Evolutionary conservation across 2,888 invertebrate genomes (phyloP).

Genomic region (Synergus gifuensis): DNA sequence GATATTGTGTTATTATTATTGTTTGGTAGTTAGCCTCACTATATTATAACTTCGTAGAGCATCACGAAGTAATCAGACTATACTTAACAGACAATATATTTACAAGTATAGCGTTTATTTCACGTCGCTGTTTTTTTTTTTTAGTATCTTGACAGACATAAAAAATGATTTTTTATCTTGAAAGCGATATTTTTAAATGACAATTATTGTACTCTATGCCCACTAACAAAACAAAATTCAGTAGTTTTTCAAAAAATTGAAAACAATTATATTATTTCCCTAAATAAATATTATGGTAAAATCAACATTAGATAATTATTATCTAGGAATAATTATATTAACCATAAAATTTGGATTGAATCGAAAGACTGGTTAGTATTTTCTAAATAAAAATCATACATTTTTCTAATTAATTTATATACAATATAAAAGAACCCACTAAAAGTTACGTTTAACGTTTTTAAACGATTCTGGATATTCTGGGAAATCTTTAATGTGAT

Average conservation of each 20-base stretch:
- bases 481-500: conserved; percentile 1
- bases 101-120: conserved; percentile 32
- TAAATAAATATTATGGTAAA: not conserved
- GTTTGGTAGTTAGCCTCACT: conserved; percentile 41
- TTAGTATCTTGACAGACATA: conserved; percentile 12
- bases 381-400: conserved; percentile 21
- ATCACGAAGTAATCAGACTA: conserved; percentile 29
- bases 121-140: conserved; percentile 22
- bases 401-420: conserved; percentile 28
- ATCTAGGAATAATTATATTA: not conserved
- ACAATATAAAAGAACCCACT: conserved; percentile 12
- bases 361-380: conserved; percentile 10
- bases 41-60: not conserved
- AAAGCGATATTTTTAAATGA: not conserved
- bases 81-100: conserved; percentile 24
- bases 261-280: not conserved
- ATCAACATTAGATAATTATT: not conserved
- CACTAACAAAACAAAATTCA: not conserved
- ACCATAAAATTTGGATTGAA: not conserved
- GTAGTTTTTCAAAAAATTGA: not conserved
- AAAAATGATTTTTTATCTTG: not conserved
- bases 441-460: conserved; percentile 15
- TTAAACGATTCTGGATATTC: not conserved
- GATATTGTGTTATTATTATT: conserved; percentile 11
- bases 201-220: not conserved